Evolutionary conservation across 30 jellyfish, hydroid and myxozoan species (phyloP).

Genomic region (Mastigias papua): DNA sequence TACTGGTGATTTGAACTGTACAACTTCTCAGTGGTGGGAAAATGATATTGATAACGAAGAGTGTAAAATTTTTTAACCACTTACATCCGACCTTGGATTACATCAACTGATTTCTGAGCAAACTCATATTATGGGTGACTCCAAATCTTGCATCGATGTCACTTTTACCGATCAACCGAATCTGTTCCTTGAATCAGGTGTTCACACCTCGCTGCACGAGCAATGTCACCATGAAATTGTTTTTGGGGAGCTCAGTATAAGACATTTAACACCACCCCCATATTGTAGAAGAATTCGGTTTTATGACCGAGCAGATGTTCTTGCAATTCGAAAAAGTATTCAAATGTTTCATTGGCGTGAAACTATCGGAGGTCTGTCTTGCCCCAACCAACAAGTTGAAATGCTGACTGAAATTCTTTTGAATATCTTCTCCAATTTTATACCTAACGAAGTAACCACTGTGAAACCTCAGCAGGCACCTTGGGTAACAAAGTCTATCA

Average conservation of each 20-base stretch:
- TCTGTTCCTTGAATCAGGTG: conserved; percentile 54
- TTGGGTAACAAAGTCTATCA: conserved; percentile 41
- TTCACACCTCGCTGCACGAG: conserved; percentile 38
- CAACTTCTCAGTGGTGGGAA: too few relatives aligned
- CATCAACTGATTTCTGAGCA: too few relatives aligned
- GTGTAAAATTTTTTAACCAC: conserved; percentile 18
- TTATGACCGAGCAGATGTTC: conserved; percentile 42
- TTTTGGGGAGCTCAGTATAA: conserved; percentile 16
- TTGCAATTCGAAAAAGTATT: conserved; percentile 28
- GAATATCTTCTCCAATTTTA: conserved; percentile 53
- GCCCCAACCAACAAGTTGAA: conserved; percentile 46
- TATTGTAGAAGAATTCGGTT: background rate
- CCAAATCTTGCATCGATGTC: conserved; percentile 31
- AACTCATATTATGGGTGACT: conserved; percentile 46
- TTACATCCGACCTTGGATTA: conserved; percentile 38
- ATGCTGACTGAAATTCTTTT: conserved; percentile 34
- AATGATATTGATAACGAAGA: too few relatives aligned
- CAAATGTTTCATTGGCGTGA: conserved; percentile 19
- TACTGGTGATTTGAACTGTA: too few relatives aligned
- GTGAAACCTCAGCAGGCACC: conserved; percentile 54
- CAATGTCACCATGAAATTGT: conserved; percentile 39
- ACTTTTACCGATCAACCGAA: conserved; percentile 47
- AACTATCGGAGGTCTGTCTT: background rate
- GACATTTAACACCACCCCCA: conserved; percentile 53
- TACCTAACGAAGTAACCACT: conserved; percentile 39